These are phyloP conservation scores for Gisinianus flammeolus DNA, from an alignment of 2,888 invertebrate species.

Conservation along the genomic window DNA sequence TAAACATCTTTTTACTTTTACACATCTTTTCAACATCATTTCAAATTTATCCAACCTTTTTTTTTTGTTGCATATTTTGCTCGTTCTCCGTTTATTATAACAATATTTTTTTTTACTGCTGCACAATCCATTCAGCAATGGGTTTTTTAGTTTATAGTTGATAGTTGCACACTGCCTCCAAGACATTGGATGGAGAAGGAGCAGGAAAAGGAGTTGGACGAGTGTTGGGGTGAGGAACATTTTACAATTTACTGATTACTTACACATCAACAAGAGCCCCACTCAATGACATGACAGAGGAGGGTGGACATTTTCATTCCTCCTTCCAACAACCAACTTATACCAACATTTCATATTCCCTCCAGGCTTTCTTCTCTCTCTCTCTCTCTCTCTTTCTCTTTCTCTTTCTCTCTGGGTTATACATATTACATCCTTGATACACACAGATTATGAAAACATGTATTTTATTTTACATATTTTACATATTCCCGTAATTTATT, in stretches of 20 bases:
- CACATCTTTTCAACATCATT: no score
- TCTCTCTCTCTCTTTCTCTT: slow-evolving; percentile 16
- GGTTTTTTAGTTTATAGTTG: no score
- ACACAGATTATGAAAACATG: slow-evolving; percentile 14
- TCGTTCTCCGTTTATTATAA: no score
- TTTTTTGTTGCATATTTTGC: no score
- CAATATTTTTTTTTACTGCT: no score
- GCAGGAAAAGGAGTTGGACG: no score
- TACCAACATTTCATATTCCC: no score
- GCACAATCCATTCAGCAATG: no score
- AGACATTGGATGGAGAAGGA: no score
- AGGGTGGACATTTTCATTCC: slow-evolving; percentile 22
- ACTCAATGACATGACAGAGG: slow-evolving; percentile 19
- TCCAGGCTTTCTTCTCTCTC: neutral
- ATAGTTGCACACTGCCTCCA: no score
- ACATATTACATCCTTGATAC: neutral
- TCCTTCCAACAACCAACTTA: neutral
- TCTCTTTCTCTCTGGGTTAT: neutral
- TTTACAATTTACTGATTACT: slow-evolving; percentile 37
- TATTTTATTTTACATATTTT: slow-evolving; percentile 27
- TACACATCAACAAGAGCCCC: slow-evolving; percentile 14
- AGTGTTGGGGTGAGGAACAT: neutral
- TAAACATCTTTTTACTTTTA: no score
- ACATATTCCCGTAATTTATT: slow-evolving; percentile 31
- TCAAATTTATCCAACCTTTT: no score